phyloP scores from a whole-genome alignment of 1,140 invertebrate genomes.

The Spodoptera litura region DNA sequence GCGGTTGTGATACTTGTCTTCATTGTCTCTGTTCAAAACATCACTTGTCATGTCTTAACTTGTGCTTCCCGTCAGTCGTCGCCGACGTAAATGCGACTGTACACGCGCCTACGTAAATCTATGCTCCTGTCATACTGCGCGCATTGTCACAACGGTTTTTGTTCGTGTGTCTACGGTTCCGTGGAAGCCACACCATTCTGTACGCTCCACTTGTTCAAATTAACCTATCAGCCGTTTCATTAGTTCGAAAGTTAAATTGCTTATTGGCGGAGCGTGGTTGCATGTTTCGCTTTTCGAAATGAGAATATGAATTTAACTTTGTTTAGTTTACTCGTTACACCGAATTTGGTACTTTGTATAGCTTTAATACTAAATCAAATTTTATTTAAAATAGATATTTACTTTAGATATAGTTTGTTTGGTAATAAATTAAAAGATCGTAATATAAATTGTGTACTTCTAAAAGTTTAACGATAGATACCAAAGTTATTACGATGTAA shows the following conservation, averaged over 20 bases:
- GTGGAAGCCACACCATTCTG: constrained; percentile 4
- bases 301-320: constrained; percentile 27
- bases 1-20: constrained; percentile 25
- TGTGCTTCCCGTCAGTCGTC: constrained; percentile 7
- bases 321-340: constrained; percentile 13
- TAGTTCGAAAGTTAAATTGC: constrained; percentile 38
- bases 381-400: constrained; percentile 24
- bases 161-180: background rate
- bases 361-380: background rate
- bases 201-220: constrained; percentile 8
- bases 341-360: constrained; percentile 18
- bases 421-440: constrained; percentile 11
- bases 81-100: constrained; percentile 9
- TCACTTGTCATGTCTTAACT: constrained; percentile 45
- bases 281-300: constrained; percentile 31
- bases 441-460: constrained; percentile 11
- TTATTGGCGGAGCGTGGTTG: constrained; percentile 26
- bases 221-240: constrained; percentile 33
- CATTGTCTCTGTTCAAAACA: constrained; percentile 51
- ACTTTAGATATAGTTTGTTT: constrained; percentile 19
- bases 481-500: constrained; percentile 15
- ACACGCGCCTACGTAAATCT: background rate
- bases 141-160: constrained; percentile 18
- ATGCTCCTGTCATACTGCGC: background rate
- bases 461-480: constrained; percentile 26